Base-by-base conservation (phyloP, 2,888 invertebrate species). In the Morpho deidamia region DNA sequence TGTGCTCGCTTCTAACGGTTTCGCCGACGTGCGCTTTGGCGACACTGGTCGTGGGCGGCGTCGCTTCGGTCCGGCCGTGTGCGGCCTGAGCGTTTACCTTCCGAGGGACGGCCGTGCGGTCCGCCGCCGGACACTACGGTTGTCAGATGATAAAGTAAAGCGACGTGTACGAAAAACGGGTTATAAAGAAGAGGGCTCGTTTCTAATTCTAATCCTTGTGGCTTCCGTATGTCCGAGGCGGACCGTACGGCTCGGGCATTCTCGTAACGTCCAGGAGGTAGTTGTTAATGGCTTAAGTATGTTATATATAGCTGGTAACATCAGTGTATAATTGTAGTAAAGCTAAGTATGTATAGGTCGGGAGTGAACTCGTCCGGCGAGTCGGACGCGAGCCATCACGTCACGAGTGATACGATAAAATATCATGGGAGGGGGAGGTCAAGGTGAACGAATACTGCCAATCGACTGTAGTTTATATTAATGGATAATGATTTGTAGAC, bases 401-500 rank as follows among this genome's bases (percentile, higher is more conserved):
- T 64, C 70, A 67, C 72, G 69, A 63, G 68, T 65, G 73, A 71
- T 70, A 69, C 69, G 76, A 71, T 70, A 67, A 63, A 68, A 81
- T 83, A 83, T 84, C 85, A 83, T 71, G 76, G 66, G 72, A 72
- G 68, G 68, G 70, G 68, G 56, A 23, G 23, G 71, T 68, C 69
- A 74, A 71, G 75, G 71, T 75, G 74, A 83, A 80, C 69, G 73
- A 81, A 84, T 86, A 88, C 88, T 88, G 88, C 87, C 88, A 88
- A 86, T 87, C 83, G 87, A 82, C 83, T 80, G 83, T 86, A 87
- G 85, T 78, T 81, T 82, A 76, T 83, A 81, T 73, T 72, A 81
- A 78, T 76, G 76, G 74, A 74, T 81, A 82, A 83, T 81, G 79
- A 81, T 85, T 83, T 83, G 83, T 85, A 87, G 85, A 73, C 53